Evolutionary conservation across 2,888 invertebrate genomes (phyloP), one percentile per base, ranked within the genome.

Genomic region (Neelides folsomi): DNA sequence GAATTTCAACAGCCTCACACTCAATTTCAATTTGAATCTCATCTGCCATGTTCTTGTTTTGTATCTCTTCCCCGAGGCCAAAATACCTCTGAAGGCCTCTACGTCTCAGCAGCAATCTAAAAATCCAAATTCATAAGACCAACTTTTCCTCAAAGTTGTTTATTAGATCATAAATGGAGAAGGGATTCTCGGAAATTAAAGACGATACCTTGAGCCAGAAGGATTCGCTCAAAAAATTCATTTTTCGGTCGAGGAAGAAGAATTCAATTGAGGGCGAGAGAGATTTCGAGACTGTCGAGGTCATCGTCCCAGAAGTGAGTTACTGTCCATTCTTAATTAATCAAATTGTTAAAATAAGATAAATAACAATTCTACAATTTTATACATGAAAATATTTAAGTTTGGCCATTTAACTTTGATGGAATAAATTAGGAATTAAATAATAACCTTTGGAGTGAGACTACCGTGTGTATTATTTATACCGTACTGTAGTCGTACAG

Each of bases 161-260:
- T 27, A 27, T 27, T 5, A 27, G 27, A 7, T 27, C 27, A 27
- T 5, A 27, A 5, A 27, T 27, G 27, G 27, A 27, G 7, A 7
- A 7, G 7, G 27, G 7, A 27, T 27, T 27, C 27, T 27, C 7
- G 27, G 27, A 27, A 27, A 7, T 27, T 7, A 27, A 27, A 27
- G 27, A 27, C 3, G 27, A 27, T 27, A 27, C 27, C 27, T 27
- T 27, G 27, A 27, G 27, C 27, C 27, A 27, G 27, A 27, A 27
- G 27, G 27, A 45, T 42, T 52, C 49, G 1, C 75, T 86, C 69
- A 86, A 86, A 73, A 85, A 83, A 72, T 87, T 86, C 72, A 78
- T 84, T 62, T 88, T 87, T 72, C 79, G 81, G 56, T 82, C 83
- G 56, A 54, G 48, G 51, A 38, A 59, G 49, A 52, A 13, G 37